Percentiles rank a stretch among this genome's conserved stretches.
These are phyloP conservation scores for Adela reaumurella DNA, from an alignment of 2,888 invertebrate species.

Conservation along the genomic window DNA sequence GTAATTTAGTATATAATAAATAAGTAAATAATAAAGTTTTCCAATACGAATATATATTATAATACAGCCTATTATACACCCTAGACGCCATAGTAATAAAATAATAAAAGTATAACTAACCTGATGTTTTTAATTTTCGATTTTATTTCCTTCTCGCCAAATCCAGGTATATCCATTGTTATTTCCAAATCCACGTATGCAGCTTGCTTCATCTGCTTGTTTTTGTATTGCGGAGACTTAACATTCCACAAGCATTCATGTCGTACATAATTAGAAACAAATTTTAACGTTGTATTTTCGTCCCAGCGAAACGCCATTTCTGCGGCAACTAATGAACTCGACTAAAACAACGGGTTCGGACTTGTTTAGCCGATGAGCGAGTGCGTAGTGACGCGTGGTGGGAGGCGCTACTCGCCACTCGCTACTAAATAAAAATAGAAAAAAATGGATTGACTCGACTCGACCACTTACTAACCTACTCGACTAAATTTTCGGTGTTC, in stretches of 20 bases:
- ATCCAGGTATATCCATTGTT: too few relatives aligned
- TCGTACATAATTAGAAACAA: constrained; percentile 9
- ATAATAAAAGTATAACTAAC: too few relatives aligned
- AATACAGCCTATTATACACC: too few relatives aligned
- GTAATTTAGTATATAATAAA: too few relatives aligned
- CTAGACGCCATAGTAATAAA: not conserved
- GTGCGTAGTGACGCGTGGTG: constrained; percentile 11
- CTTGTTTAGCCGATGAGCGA: constrained; percentile 9
- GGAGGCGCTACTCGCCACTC: constrained; percentile 3
- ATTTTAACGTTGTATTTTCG: constrained; percentile 10
- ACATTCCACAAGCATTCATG: constrained; percentile 7
- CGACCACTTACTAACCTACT: constrained; percentile 7
- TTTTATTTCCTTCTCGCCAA: too few relatives aligned
- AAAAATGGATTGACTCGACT: constrained; percentile 10
- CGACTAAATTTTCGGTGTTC: constrained; percentile 6
- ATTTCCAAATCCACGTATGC: too few relatives aligned
- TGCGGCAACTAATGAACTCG: constrained; percentile 9
- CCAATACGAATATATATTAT: too few relatives aligned
- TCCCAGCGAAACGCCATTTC: constrained; percentile 8
- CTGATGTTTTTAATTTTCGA: too few relatives aligned
- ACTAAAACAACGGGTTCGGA: constrained; percentile 4
- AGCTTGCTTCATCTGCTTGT: constrained; percentile 10
- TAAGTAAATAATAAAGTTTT: too few relatives aligned
- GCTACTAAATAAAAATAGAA: too few relatives aligned
- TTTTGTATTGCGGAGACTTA: constrained; percentile 9